Conservation (phyloP, 2,888 invertebrate species). For the Sinotaia quadrata region DNA sequence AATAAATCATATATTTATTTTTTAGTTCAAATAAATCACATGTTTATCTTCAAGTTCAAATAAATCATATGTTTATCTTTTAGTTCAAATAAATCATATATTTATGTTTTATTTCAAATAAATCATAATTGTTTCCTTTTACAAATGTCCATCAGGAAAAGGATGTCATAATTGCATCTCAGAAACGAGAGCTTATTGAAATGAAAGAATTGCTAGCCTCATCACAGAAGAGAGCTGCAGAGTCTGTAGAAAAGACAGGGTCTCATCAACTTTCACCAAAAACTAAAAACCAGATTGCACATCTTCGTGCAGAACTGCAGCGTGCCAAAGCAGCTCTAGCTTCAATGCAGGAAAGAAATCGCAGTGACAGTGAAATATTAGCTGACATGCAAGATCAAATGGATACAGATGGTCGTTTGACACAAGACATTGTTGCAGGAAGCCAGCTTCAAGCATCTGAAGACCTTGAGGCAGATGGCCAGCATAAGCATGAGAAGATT, state of each 20-base stretch:
- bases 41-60: too few species aligned
- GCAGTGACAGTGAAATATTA: conserved; percentile 27
- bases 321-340: conserved; percentile 53
- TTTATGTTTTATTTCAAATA: too few species aligned
- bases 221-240: conserved; percentile 33
- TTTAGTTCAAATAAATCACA: too few species aligned
- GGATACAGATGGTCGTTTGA: too few species aligned
- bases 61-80: too few species aligned
- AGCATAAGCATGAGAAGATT: too few species aligned
- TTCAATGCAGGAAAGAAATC: conserved; percentile 45
- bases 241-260: neutral
- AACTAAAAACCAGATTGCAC: conserved; percentile 53
- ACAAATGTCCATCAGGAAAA: too few species aligned
- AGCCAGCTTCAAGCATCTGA: too few species aligned
- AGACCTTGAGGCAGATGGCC: too few species aligned
- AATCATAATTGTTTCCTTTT: too few species aligned
- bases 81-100: too few species aligned
- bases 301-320: conserved; percentile 50
- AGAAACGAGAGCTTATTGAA: conserved; percentile 37
- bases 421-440: conserved; percentile 19
- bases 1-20: too few species aligned
- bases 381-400: conserved; percentile 21
- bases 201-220: conserved; percentile 38
- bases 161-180: conserved; percentile 38
- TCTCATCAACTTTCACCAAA: conserved; percentile 38